Percentiles rank a stretch among this genome's conserved stretches.
phyloP scores from a whole-genome alignment of 2,113 vertebrate genomes.

The Percopsis transmontana region DNA sequence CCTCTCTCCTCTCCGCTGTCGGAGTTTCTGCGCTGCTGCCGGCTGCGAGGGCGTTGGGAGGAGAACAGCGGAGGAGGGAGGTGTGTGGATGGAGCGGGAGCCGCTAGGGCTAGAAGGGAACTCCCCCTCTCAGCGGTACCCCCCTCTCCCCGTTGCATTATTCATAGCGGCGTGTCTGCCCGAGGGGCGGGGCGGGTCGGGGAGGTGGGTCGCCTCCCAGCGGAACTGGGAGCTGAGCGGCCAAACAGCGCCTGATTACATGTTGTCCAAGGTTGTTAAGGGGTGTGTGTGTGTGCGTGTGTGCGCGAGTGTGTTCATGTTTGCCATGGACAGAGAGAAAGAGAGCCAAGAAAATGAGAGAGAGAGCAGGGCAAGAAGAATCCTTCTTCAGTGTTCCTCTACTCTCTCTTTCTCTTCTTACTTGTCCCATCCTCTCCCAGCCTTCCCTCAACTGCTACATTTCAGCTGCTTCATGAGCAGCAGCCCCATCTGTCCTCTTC shows the following conservation, averaged over 20 bases:
- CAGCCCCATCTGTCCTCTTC: not conserved
- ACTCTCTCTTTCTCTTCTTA: not conserved
- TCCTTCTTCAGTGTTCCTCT: not conserved
- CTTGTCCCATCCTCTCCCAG: too few relatives aligned
- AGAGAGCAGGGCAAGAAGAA: not conserved
- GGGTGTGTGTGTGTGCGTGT: conserved; percentile 12
- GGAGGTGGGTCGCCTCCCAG: not conserved
- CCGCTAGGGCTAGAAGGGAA: conserved; percentile 7
- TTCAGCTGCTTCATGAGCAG: not conserved
- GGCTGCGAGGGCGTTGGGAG: conserved; percentile 65
- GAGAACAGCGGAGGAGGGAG: conserved; percentile 29
- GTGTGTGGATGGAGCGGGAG: conserved; percentile 3
- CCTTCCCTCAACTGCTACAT: not conserved
- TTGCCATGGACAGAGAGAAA: not conserved
- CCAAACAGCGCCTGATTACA: conserved; percentile 36
- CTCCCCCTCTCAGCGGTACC: conserved; percentile 16
- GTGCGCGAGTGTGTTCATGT: not conserved
- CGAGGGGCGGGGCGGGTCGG: conserved; percentile 11
- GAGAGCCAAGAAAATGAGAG: not conserved
- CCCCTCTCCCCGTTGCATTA: conserved; percentile 69
- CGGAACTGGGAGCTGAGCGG: conserved; percentile 13
- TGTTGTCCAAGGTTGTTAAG: not conserved
- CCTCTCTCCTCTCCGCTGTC: conserved; percentile 35
- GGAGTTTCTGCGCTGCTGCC: conserved; percentile 72
- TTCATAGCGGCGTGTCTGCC: conserved; percentile 65